These are phyloP conservation scores for Aegotheles bennettii DNA, from an alignment of 2,113 vertebrate species.

Conservation along the genomic window DNA sequence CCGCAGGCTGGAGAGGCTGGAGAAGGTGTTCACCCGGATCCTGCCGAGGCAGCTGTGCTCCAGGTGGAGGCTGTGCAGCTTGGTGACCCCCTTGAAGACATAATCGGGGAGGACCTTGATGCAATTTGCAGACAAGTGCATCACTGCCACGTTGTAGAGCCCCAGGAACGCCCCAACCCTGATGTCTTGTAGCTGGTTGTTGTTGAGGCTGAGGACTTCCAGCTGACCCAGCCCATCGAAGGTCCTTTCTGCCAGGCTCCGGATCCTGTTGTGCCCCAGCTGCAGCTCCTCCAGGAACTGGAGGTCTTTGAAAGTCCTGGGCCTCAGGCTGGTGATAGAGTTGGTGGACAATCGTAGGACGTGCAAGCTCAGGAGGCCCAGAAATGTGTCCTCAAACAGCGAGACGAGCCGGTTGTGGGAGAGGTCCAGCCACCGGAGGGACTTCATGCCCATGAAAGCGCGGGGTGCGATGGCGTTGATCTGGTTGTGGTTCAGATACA, in stretches of 20 bases:
- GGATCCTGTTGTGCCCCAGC: constrained; percentile 85
- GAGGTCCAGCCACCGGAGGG: constrained; percentile 92
- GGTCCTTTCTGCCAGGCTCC: constrained; percentile 76
- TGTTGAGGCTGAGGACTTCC: constrained; percentile 86
- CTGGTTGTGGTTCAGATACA: constrained; percentile 90
- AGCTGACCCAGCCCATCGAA: constrained; percentile 89
- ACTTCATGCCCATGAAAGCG: constrained; percentile 89
- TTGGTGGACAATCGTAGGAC: constrained; percentile 92
- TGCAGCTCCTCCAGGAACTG: constrained; percentile 91
- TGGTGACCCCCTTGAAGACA: constrained; percentile 83
- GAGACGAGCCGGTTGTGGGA: constrained; percentile 85
- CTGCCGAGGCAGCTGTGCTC: constrained; percentile 85
- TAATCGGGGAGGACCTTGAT: constrained; percentile 80
- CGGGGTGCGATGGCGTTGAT: constrained; percentile 83
- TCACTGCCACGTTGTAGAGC: constrained; percentile 84
- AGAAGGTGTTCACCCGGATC: constrained; percentile 78
- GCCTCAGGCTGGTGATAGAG: constrained; percentile 76
- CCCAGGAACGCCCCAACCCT: constrained; percentile 80
- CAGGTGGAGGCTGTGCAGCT: constrained; percentile 92
- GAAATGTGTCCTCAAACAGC: constrained; percentile 88
- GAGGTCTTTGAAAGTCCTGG: constrained; percentile 88
- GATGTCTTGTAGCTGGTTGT: constrained; percentile 89
- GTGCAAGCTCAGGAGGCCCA: constrained; percentile 84
- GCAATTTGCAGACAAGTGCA: constrained; percentile 91
- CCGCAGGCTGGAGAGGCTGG: constrained; percentile 82